Evolutionary conservation across 2,888 invertebrate species (phyloP).

Genomic region (Drosophila peninsularis): DNA sequence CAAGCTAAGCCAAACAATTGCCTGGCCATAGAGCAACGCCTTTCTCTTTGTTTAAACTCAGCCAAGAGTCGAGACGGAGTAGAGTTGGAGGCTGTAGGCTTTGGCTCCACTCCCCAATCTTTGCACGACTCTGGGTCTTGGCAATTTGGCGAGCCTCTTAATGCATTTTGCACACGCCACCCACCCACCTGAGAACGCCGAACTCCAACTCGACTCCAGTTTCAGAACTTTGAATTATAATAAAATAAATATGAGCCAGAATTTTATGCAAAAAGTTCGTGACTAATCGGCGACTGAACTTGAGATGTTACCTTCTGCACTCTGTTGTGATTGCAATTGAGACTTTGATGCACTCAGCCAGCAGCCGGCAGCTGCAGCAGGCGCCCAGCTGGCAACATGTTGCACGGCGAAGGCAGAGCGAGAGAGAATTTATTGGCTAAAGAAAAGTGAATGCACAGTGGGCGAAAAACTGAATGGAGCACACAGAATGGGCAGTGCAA

Average conservation of each 20-base stretch:
- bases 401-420: not conserved
- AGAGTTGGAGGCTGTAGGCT: slow-evolving; percentile 25
- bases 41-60: slow-evolving; percentile 69
- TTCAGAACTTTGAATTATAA: slow-evolving; percentile 32
- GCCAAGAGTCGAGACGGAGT: slow-evolving; percentile 24
- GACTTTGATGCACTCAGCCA: slow-evolving; percentile 51
- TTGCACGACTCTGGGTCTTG: slow-evolving; percentile 76
- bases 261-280: slow-evolving; percentile 76
- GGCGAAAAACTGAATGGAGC: not conserved
- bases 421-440: slow-evolving; percentile 36
- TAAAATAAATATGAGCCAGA: slow-evolving; percentile 53
- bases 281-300: slow-evolving; percentile 73
- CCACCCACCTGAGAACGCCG: slow-evolving; percentile 53
- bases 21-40: slow-evolving; percentile 61
- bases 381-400: slow-evolving; percentile 38
- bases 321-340: slow-evolving; percentile 62
- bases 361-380: slow-evolving; percentile 7
- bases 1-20: slow-evolving; percentile 12
- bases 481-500: not conserved
- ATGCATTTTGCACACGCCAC: slow-evolving; percentile 68
- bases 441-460: slow-evolving; percentile 60
- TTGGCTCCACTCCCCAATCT: slow-evolving; percentile 76
- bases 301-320: slow-evolving; percentile 55
- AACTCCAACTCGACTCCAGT: slow-evolving; percentile 5
- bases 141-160: slow-evolving; percentile 68